These are phyloP conservation scores for Orchesella cincta DNA, from an alignment of 1,140 invertebrate genomes.

Conservation along the genomic window DNA sequence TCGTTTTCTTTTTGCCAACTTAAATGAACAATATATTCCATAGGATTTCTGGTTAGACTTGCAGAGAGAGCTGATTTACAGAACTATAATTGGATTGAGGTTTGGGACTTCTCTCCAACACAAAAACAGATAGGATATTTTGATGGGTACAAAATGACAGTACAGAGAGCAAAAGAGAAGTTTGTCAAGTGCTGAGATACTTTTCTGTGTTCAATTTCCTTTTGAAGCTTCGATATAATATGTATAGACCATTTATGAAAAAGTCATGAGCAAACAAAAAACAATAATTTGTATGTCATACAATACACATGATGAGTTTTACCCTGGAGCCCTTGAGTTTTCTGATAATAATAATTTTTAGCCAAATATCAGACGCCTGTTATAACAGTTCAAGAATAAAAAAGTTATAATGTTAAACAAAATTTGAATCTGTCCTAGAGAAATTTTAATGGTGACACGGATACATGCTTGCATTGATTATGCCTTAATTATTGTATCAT, in stretches of 20 bases:
- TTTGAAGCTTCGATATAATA: no score
- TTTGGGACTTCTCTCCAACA: background rate
- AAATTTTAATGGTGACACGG: slow-evolving; percentile 15
- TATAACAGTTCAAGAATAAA: background rate
- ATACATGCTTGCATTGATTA: slow-evolving; percentile 6
- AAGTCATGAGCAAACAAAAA: background rate
- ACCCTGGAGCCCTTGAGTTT: background rate
- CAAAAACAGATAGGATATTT: background rate
- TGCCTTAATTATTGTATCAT: slow-evolving; percentile 5
- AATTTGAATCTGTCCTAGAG: slow-evolving; percentile 24
- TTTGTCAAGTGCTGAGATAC: background rate
- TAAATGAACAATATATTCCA: background rate
- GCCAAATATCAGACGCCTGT: background rate
- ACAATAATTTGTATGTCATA: background rate
- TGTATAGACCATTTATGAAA: background rate
- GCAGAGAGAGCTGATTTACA: background rate
- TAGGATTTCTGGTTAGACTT: background rate
- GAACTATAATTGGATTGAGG: slow-evolving; percentile 10
- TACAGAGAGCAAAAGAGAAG: background rate
- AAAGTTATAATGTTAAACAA: background rate
- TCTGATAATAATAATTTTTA: slow-evolving; percentile 1
- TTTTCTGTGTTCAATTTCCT: no score
- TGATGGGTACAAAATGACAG: no score
- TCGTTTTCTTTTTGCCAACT: background rate
- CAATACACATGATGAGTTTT: background rate